Evolutionary conservation across 2,113 vertebrate species (phyloP).

Genomic region (Pluvialis apricaria): DNA sequence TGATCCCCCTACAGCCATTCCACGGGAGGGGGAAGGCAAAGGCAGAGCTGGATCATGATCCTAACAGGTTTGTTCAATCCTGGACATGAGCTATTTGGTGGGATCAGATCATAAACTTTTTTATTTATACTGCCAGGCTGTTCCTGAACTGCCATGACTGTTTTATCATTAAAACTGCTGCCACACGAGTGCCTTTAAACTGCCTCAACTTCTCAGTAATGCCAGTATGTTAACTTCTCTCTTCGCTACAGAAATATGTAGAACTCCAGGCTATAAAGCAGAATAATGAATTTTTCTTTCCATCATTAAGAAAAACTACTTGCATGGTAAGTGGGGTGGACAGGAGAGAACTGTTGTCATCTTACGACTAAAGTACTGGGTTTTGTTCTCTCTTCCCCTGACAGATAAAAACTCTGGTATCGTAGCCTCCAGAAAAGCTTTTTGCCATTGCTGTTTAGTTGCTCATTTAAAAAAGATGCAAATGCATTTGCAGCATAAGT

Average conservation of each 20-base stretch:
- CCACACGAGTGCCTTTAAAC: not conserved
- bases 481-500: not conserved
- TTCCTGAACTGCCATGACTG: not conserved
- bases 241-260: not conserved
- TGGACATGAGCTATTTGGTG: not conserved
- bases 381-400: not conserved
- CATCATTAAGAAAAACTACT: not conserved
- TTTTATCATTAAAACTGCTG: not conserved
- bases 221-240: not conserved
- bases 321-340: not conserved
- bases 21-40: not conserved
- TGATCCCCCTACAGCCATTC: not conserved
- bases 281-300: not conserved
- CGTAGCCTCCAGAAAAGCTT: not conserved
- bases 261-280: not conserved
- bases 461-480: not conserved
- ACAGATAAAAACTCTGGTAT: not conserved
- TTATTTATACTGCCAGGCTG: not conserved
- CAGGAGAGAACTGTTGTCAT: not conserved
- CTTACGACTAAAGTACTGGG: not conserved
- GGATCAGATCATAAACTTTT: not conserved
- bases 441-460: not conserved
- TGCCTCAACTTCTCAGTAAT: not conserved
- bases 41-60: not conserved
- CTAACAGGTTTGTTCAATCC: not conserved